Conservation (phyloP, 1,140 invertebrate species). For the Aphis gossypii region DNA sequence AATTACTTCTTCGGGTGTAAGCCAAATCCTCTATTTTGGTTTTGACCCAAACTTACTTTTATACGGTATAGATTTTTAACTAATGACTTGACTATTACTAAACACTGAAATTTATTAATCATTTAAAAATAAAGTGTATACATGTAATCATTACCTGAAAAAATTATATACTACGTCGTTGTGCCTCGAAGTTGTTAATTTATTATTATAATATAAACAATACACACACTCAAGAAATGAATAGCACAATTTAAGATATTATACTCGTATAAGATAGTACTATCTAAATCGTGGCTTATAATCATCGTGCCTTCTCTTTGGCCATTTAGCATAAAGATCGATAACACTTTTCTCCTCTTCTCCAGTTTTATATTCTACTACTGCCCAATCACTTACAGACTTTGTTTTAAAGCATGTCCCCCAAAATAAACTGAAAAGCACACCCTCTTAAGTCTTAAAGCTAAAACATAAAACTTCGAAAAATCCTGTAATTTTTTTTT, state of each 20-base stretch:
- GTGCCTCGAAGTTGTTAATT: neutral
- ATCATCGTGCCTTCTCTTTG: neutral
- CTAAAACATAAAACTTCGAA: neutral
- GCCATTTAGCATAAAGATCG: neutral
- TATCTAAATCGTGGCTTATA: neutral
- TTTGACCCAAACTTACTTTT: too few species aligned
- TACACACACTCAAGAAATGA: neutral
- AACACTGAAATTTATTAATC: too few species aligned
- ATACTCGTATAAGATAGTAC: neutral
- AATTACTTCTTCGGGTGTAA: too few species aligned
- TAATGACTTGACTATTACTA: too few species aligned
- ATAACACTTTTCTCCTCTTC: neutral
- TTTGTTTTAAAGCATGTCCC: neutral
- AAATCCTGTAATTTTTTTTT: conserved; percentile 8
- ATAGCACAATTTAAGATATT: neutral
- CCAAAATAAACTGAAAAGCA: neutral
- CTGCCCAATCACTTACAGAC: neutral
- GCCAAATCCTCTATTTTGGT: too few species aligned
- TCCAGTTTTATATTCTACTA: neutral
- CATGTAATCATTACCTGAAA: too few species aligned
- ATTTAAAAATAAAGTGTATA: too few species aligned
- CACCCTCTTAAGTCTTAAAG: conserved; percentile 1
- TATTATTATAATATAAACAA: neutral
- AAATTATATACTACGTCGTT: too few species aligned
- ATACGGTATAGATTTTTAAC: too few species aligned